A percentile compares a stretch with the other conserved stretches of the same genome.
phyloP scores from a whole-genome alignment of 2,888 invertebrate genomes.

The Euzophera pinguis region DNA sequence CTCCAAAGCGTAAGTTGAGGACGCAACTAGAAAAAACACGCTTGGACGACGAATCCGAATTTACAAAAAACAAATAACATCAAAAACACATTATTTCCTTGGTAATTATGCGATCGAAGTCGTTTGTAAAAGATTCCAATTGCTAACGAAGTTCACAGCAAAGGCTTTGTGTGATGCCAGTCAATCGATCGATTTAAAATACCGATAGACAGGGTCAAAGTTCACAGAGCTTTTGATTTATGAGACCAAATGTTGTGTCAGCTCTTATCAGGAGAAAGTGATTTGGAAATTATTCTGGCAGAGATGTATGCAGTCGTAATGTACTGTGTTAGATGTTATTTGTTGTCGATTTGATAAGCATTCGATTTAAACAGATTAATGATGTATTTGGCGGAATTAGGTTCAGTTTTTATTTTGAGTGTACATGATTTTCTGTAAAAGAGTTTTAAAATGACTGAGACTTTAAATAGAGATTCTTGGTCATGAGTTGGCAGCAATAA shows the following conservation, averaged over 20 bases:
- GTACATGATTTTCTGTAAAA: no score
- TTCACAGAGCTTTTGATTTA: conserved; percentile 2
- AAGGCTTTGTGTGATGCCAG: not conserved
- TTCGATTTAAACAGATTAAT: not conserved
- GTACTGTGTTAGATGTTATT: not conserved
- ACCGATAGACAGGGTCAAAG: not conserved
- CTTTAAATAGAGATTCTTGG: no score
- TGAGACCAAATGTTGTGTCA: conserved; percentile 2
- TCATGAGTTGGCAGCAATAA: no score
- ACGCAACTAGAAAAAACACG: no score
- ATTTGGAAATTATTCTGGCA: not conserved
- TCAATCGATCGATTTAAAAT: not conserved
- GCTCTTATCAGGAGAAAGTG: not conserved
- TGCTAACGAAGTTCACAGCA: not conserved
- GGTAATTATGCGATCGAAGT: no score
- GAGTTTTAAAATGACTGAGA: no score
- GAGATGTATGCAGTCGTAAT: not conserved
- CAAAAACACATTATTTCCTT: no score
- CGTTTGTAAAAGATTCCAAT: no score
- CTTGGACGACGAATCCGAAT: no score
- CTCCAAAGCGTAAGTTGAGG: no score
- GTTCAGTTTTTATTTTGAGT: not conserved
- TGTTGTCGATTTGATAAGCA: not conserved
- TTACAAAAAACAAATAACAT: no score
- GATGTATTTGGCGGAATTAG: not conserved